Evolutionary conservation across 1,140 invertebrate species (phyloP).

Genomic region (Zophobas morio): DNA sequence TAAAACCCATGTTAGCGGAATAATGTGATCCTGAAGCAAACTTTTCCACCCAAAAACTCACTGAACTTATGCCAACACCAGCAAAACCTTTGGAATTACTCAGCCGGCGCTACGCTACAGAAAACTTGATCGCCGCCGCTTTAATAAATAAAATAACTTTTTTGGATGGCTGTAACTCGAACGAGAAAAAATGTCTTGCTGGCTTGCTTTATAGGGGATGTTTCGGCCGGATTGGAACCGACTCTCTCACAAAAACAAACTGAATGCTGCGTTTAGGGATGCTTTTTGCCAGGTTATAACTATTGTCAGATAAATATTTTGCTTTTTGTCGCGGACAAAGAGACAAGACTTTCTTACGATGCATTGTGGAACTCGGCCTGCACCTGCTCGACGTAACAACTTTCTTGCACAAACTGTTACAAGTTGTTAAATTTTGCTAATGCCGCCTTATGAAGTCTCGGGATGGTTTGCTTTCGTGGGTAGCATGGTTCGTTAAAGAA

Average conservation of each 20-base stretch:
- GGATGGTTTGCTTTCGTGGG: too few relatives aligned
- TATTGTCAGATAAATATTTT: not conserved
- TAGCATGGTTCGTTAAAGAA: too few relatives aligned
- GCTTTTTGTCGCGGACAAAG: too few relatives aligned
- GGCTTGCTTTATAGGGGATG: not conserved
- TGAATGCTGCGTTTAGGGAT: too few relatives aligned
- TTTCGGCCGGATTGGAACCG: not conserved
- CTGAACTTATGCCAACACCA: constrained; percentile 44
- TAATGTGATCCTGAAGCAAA: constrained; percentile 59
- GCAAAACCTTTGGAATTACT: constrained; percentile 30
- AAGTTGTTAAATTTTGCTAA: too few relatives aligned
- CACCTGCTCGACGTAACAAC: too few relatives aligned
- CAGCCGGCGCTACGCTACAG: constrained; percentile 8
- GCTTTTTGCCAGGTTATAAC: not conserved
- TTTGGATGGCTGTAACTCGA: not conserved
- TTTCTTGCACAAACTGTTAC: too few relatives aligned
- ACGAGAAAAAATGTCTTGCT: not conserved
- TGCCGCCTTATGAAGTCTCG: too few relatives aligned
- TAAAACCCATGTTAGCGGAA: constrained; percentile 67
- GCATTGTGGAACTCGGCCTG: too few relatives aligned
- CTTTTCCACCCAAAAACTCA: constrained; percentile 38
- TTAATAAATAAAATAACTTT: constrained; percentile 26
- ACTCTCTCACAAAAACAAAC: not conserved
- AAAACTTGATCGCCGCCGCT: constrained; percentile 20
- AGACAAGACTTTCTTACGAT: too few relatives aligned